These are phyloP conservation scores for Acrobeloides nanus DNA, from an alignment of 2,888 invertebrate genomes.

Conservation along the genomic window DNA sequence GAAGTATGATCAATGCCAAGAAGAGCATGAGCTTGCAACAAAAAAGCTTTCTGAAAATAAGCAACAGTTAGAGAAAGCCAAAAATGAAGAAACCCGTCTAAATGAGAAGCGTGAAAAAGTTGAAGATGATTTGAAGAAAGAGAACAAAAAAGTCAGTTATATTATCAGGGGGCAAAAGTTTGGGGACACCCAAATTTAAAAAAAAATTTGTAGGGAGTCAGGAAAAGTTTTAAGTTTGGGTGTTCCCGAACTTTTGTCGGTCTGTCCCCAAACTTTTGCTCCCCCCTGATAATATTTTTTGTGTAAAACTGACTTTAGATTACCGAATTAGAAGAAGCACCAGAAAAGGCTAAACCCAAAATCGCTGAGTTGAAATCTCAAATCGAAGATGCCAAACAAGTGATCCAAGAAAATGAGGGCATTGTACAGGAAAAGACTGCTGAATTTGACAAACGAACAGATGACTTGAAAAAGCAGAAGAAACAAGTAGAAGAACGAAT, in stretches of 20 bases:
- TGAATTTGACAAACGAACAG: constrained; percentile 3
- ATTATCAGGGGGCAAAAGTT: no score
- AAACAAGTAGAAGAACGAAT: constrained; percentile 10
- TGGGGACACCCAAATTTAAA: constrained; percentile 6
- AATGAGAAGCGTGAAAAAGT: constrained; percentile 10
- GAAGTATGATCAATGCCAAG: neutral
- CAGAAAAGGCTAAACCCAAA: constrained; percentile 27
- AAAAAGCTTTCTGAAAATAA: neutral
- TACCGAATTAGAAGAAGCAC: constrained; percentile 18
- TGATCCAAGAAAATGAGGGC: constrained; percentile 5
- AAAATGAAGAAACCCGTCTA: constrained; percentile 3
- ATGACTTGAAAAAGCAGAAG: constrained; percentile 8
- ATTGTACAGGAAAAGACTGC: constrained; percentile 5
- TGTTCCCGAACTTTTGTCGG: no score
- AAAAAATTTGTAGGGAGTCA: neutral
- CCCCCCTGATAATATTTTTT: constrained; percentile 2
- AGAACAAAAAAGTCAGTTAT: constrained; percentile 26
- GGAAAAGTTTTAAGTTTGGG: no score
- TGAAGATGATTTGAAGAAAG: constrained; percentile 19
- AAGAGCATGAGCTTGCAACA: neutral
- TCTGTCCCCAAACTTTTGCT: no score
- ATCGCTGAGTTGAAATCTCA: constrained; percentile 16
- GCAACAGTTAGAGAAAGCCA: neutral
- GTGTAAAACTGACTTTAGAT: constrained; percentile 18
- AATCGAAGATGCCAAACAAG: constrained; percentile 13